These are phyloP conservation scores for Anabacerthia variegaticeps DNA, from an alignment of 2,797 vertebrate genomes.

Conservation along the genomic window DNA sequence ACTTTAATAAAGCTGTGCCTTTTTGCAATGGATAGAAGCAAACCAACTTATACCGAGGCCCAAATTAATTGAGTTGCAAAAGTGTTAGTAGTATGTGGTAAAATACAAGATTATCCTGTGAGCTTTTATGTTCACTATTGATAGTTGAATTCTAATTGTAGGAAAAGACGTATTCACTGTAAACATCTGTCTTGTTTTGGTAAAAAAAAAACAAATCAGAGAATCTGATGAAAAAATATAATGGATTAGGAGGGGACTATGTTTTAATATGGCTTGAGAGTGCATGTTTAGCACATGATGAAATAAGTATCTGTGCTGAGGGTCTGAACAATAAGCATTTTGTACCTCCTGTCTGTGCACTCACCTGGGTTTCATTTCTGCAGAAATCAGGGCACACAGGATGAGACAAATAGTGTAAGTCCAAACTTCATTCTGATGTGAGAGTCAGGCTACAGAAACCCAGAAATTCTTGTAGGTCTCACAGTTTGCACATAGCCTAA, in stretches of 20 bases:
- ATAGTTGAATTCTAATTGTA: background rate
- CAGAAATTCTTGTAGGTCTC: background rate
- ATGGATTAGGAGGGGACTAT: background rate
- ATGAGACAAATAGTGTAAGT: background rate
- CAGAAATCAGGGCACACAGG: background rate
- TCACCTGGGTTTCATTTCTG: background rate
- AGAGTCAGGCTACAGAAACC: background rate
- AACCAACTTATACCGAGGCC: background rate
- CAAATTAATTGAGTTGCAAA: background rate
- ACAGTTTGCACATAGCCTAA: background rate
- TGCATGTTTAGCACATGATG: background rate
- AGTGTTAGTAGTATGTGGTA: background rate
- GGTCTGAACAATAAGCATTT: background rate
- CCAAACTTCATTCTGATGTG: background rate
- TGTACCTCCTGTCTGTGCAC: background rate
- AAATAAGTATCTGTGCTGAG: background rate
- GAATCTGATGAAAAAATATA: background rate
- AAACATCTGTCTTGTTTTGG: background rate
- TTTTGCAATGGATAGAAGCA: background rate
- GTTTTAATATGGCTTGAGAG: background rate
- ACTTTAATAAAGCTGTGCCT: background rate
- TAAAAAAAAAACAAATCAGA: background rate
- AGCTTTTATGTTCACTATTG: background rate
- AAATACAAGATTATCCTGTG: background rate
- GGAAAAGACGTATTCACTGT: background rate